A percentile compares a stretch with the other conserved stretches of the same genome.
These are phyloP conservation scores for Pontoporia blainvillei DNA, from an alignment of 2,113 vertebrate genomes.

Conservation along the genomic window DNA sequence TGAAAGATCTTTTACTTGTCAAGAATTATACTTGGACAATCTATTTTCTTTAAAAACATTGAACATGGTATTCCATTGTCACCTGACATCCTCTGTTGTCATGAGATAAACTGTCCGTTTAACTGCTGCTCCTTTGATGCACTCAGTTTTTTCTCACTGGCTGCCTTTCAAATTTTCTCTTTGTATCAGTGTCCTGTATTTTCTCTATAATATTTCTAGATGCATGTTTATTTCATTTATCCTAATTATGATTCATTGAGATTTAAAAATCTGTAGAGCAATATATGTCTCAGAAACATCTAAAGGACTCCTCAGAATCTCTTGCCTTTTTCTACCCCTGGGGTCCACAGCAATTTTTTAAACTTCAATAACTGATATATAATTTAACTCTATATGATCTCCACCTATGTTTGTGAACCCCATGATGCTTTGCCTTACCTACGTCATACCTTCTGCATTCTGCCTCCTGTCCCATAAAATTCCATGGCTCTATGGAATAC, in stretches of 20 bases:
- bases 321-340: background rate
- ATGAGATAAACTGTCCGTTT: background rate
- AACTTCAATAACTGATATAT: background rate
- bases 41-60: background rate
- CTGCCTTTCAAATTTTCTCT: background rate
- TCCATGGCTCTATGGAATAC: background rate
- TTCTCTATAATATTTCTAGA: background rate
- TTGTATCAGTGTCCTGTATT: background rate
- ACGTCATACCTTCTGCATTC: background rate
- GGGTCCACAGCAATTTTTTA: background rate
- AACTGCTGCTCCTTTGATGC: background rate
- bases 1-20: background rate
- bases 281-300: background rate
- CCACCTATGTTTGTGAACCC: background rate
- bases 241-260: background rate
- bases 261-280: background rate
- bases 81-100: background rate
- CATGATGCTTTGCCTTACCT: background rate
- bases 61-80: background rate
- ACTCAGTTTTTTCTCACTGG: background rate
- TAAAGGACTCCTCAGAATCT: background rate
- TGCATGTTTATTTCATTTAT: background rate
- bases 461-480: background rate
- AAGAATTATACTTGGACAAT: background rate
- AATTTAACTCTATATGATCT: background rate